Evolutionary conservation across 2,888 invertebrate genomes (phyloP).

Genomic region (Osmoderma eremita): DNA sequence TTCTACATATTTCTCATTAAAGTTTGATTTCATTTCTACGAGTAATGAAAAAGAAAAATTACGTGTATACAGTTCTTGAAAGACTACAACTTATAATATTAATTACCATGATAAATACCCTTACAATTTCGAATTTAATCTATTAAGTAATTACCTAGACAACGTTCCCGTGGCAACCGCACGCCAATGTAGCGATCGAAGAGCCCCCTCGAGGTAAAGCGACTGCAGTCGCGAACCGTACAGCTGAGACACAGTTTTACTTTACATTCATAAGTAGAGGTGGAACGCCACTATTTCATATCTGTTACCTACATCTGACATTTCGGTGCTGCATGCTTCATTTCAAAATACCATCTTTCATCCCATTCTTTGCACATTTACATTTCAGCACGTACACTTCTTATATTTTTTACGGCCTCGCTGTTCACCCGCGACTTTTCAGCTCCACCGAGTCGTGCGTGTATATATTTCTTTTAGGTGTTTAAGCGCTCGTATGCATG

Average conservation of each 20-base stretch:
- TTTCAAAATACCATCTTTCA: constrained; percentile 63
- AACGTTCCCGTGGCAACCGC: neutral
- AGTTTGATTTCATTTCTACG: no score
- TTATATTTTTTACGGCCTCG: constrained; percentile 50
- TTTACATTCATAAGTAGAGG: constrained; percentile 61
- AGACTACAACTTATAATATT: neutral
- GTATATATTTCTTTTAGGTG: constrained; percentile 29
- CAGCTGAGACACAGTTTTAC: constrained; percentile 56
- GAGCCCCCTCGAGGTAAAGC: constrained; percentile 28
- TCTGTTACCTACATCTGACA: constrained; percentile 61
- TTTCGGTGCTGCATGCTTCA: constrained; percentile 59
- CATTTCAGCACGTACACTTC: constrained; percentile 56
- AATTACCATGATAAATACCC: neutral
- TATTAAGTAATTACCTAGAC: neutral
- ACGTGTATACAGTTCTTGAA: no score
- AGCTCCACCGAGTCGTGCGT: constrained; percentile 40
- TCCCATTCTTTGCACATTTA: constrained; percentile 62
- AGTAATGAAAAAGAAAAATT: no score
- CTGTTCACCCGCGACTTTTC: constrained; percentile 43
- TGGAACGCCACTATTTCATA: constrained; percentile 60
- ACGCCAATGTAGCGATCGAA: constrained; percentile 32
- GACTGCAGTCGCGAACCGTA: constrained; percentile 38
- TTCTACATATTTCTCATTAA: no score
- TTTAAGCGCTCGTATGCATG: constrained; percentile 9
- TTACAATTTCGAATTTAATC: neutral